Base-by-base conservation (phyloP, 2,888 invertebrate genomes). In the Ptilodon capucinus region DNA sequence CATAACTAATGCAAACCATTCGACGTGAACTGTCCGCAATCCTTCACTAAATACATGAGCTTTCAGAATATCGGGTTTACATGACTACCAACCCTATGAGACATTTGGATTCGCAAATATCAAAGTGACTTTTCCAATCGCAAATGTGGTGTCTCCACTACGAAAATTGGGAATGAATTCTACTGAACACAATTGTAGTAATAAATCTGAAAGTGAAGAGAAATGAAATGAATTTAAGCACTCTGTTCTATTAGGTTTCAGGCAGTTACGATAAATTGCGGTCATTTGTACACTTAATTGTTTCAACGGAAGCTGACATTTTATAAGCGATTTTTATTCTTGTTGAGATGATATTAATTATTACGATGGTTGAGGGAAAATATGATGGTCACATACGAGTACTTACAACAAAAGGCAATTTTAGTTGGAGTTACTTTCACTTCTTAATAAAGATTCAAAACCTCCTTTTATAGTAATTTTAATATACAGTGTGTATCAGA, bases 121-220 rank as follows among this genome's bases (percentile, higher is more conserved):
- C 34, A 28, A 51, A 53, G 44, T 41, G 41, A 48, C 19, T 54
- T 60, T 60, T 57, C 45, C 51, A 48, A 60, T 58, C 52, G 45
- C 47, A 16, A 38, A 46, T 44, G 36, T 43, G 45, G 51, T 44
- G 28, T 53, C 43, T 52, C 36, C 43, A 44, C 40, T 41, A 42
- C 42, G 41, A 34, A 40, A 48, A 58, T 56, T 48, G 53, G 40
- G 42, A 34, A 54, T 56, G n/a, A 49, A 44, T 51, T 49, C 35
- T 51, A 17, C 21, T 43, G 36, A 39, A 49, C 40, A 49, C 36
- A 55, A 54, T 44, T 14, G 35, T 35, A 45, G 40, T 44, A 51
- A 54, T 44, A 54, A 51, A 62, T 49, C 50, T 43, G 44, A 54
- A 51, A 57, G 40, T 28, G 34, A 48, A 46, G 16, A 23, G 34